These are phyloP conservation scores for Acrobasis suavella DNA, from an alignment of 2,888 invertebrate species.

Conservation along the genomic window DNA sequence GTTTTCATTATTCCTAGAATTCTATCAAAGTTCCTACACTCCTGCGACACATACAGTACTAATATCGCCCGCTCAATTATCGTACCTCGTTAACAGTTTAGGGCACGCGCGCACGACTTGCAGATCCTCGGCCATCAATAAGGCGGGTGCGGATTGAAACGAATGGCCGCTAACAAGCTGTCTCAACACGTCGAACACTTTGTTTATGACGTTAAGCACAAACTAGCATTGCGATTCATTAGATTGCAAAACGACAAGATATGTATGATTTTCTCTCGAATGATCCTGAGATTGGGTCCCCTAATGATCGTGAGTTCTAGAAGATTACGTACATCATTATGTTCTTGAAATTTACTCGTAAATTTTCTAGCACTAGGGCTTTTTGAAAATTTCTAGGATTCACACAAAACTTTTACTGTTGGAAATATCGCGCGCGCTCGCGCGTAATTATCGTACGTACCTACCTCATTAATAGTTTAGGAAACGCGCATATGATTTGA, in stretches of 20 bases:
- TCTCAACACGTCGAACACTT: background rate
- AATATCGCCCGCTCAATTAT: slow-evolving; percentile 21
- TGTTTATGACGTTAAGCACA: background rate
- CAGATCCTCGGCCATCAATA: slow-evolving; percentile 51
- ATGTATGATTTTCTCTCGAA: too few relatives aligned
- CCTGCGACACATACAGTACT: slow-evolving; percentile 7
- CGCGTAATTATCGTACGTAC: too few relatives aligned
- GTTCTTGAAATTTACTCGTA: too few relatives aligned
- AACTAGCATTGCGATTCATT: background rate
- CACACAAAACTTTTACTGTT: too few relatives aligned
- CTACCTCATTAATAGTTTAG: too few relatives aligned
- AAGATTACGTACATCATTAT: too few relatives aligned
- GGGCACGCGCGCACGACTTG: slow-evolving; percentile 46
- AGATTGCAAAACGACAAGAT: background rate
- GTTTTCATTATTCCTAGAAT: background rate
- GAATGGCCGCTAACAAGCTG: slow-evolving; percentile 50
- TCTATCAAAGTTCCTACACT: background rate
- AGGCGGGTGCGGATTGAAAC: slow-evolving; percentile 54
- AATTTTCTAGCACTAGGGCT: too few relatives aligned
- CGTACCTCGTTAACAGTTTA: slow-evolving; percentile 30
- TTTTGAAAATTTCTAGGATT: too few relatives aligned
- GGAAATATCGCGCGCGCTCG: too few relatives aligned
- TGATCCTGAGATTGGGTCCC: too few relatives aligned
- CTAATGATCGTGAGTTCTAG: too few relatives aligned
- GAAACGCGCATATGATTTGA: too few relatives aligned